phyloP scores from a whole-genome alignment of 2,113 vertebrate genomes.

The Rhynchopsitta pachyrhyncha region DNA sequence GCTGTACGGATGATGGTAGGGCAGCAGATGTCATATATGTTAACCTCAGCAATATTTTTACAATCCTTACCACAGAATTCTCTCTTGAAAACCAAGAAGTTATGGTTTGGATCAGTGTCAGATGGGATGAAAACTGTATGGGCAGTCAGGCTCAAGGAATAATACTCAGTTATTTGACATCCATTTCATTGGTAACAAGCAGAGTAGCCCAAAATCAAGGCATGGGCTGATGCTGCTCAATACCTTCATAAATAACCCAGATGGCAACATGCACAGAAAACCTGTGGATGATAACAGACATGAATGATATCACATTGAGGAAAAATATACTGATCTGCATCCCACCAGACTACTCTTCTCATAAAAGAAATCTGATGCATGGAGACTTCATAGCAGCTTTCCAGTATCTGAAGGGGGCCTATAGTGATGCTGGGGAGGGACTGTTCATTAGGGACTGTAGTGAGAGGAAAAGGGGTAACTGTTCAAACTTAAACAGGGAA shows the following conservation, averaged over 20 bases:
- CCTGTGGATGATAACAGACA: neutral
- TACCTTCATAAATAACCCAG: neutral
- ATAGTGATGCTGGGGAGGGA: no score
- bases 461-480: no score
- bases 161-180: neutral
- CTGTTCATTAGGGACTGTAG: no score
- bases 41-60: neutral
- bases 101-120: neutral
- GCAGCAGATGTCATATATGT: neutral
- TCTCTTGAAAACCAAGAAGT: neutral
- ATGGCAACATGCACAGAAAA: neutral
- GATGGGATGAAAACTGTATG: neutral
- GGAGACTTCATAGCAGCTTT: no score
- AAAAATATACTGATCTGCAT: neutral
- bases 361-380: neutral
- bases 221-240: neutral
- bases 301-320: rapidly evolving
- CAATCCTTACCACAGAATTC: neutral
- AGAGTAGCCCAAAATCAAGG: neutral
- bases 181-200: neutral
- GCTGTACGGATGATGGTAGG: no score
- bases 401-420: no score
- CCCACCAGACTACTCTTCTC: neutral
- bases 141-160: neutral
- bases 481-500: no score